Percentiles rank a stretch among this genome's conserved stretches.
Evolutionary conservation across 2,888 invertebrate species (phyloP).

Genomic region (Drosophila macrothrix): DNA sequence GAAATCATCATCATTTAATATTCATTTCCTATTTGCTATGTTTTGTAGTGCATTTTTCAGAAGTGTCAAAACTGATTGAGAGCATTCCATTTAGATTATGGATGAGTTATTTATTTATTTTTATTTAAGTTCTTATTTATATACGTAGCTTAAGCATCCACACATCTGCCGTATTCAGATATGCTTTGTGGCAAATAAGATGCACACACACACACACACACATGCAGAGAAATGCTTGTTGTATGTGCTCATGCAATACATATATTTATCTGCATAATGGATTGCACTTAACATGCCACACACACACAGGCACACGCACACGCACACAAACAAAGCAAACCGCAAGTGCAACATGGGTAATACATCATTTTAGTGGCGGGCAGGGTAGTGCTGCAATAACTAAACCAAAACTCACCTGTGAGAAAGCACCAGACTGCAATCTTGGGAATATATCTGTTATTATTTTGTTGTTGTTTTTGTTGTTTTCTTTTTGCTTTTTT

Average conservation of each 20-base stretch:
- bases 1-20: conserved; percentile 9
- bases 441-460: background rate
- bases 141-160: conserved; percentile 1
- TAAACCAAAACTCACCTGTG: conserved; percentile 65
- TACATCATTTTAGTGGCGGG: conserved; percentile 67
- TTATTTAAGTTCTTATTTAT: background rate
- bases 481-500: conserved; percentile 5
- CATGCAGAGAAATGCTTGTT: background rate
- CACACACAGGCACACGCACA: conserved; percentile 36
- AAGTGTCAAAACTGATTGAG: conserved; percentile 45
- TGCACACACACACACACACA: conserved; percentile 1
- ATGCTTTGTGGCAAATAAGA: conserved; percentile 27
- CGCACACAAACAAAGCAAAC: conserved; percentile 33
- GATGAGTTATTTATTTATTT: conserved; percentile 28
- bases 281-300: conserved; percentile 80
- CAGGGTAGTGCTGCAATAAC: background rate
- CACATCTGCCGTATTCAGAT: conserved; percentile 3
- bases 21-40: background rate
- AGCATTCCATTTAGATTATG: conserved; percentile 20
- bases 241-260: conserved; percentile 21
- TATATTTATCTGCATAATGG: conserved; percentile 75
- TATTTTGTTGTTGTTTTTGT: background rate
- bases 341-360: conserved; percentile 67
- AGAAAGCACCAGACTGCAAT: conserved; percentile 25
- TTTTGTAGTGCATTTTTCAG: conserved; percentile 8